Evolutionary conservation across 2,888 invertebrate genomes (phyloP).

Genomic region (Cantharis rustica): DNA sequence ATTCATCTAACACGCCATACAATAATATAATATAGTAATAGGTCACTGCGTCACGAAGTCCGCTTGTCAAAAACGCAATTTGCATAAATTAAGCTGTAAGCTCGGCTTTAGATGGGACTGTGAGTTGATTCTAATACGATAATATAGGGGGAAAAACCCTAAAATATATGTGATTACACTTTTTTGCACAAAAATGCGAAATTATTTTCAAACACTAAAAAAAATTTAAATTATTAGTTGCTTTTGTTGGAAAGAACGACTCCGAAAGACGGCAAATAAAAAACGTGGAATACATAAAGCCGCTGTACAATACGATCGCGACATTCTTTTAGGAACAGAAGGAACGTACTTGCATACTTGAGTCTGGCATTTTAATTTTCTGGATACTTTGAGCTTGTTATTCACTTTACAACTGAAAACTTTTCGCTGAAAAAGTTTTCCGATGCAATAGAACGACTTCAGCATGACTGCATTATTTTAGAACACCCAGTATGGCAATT

Average conservation of each 20-base stretch:
- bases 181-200: slow-evolving; percentile 17
- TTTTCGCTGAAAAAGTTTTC: neutral
- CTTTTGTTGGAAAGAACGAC: neutral
- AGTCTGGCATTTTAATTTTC: neutral
- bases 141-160: slow-evolving; percentile 20
- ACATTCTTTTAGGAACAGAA: neutral
- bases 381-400: neutral
- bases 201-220: neutral
- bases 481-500: neutral
- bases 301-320: neutral
- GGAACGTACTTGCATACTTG: neutral
- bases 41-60: slow-evolving; percentile 47
- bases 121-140: slow-evolving; percentile 31
- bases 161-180: slow-evolving; percentile 21
- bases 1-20: slow-evolving; percentile 43
- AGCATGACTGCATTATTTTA: neutral
- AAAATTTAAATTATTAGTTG: neutral
- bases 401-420: neutral
- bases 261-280: neutral
- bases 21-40: slow-evolving; percentile 47
- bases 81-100: slow-evolving; percentile 49
- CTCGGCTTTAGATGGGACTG: slow-evolving; percentile 29
- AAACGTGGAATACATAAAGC: neutral
- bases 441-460: neutral
- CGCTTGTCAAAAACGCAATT: slow-evolving; percentile 51